A percentile compares a stretch with the other conserved stretches of the same genome.
Conservation (phyloP, 2,113 vertebrate genomes). For the Sphaerodactylus townsendi region DNA sequence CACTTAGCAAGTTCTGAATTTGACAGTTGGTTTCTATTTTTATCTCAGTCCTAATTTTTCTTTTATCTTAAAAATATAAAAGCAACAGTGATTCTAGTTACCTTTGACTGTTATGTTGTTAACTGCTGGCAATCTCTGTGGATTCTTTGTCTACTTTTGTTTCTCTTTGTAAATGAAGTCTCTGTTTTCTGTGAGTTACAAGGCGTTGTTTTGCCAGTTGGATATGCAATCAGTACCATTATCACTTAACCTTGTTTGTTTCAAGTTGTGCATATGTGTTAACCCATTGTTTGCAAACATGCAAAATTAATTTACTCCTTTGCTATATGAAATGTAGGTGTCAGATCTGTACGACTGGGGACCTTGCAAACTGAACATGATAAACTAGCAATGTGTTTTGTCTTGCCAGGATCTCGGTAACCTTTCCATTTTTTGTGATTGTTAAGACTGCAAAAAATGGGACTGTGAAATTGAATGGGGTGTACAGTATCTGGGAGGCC, state of each 20-base stretch:
- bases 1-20: constrained; percentile 61
- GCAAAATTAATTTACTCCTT: constrained; percentile 1
- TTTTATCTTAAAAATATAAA: constrained; percentile 49
- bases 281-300: background rate
- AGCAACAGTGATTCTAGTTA: constrained; percentile 23
- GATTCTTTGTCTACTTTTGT: constrained; percentile 26
- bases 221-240: constrained; percentile 6
- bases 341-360: background rate
- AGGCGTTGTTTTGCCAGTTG: constrained; percentile 9
- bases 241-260: constrained; percentile 29
- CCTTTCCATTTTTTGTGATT: background rate
- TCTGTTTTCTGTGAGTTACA: constrained; percentile 47
- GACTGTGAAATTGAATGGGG: background rate
- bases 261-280: background rate
- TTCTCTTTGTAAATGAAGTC: background rate
- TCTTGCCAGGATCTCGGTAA: background rate
- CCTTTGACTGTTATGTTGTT: background rate
- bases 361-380: background rate
- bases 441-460: background rate
- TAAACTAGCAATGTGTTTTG: background rate
- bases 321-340: fast-evolving
- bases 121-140: background rate
- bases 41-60: constrained; percentile 56
- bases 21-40: constrained; percentile 73
- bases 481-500: background rate